Evolutionary conservation across 1,140 invertebrate species (phyloP), one percentile per base, ranked within the genome.

Genomic region (Drosophila ogumai): DNA sequence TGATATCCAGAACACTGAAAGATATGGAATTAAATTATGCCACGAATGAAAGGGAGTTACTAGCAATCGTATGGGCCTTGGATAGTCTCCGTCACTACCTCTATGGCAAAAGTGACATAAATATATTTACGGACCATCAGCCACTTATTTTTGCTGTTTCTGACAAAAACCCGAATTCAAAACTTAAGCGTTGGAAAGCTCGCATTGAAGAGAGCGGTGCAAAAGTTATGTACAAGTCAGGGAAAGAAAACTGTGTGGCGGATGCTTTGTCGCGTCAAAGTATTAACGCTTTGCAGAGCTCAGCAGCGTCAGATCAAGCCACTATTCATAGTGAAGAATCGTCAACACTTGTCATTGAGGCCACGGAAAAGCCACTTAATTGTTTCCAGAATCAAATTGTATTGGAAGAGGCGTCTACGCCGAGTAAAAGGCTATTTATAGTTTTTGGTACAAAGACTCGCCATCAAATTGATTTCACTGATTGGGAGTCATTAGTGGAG

Each of bases 171-270:
- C 44, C 9, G 10, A 44, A 68, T 32, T 63, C 28, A 28, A 61
- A 61, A 44, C 43, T 61, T 28, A 55, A 22, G 32, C 32, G 13
- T 55, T 55, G 52, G 55, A 43, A 57, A 19, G 55, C 55, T 38
- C 38, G 38, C 15, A 31, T 41, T 12, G 25, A 57, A 43, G 25
- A 57, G 2, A 43, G 55, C 10, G 10, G 22, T 22, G 55, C 25
- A 57, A 43, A 10, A 22, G 36, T 31, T 4, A 13, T 43, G 10
- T 57, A 43, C 3, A 47, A 22, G 4, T 43, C 81, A 10, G 93
- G 93, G 32, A 91, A 79, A 69, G 38, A 75, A 22, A 92, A 93
- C 73, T 59, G 55, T n/a, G 91, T 92, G 47, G 93, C 87, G 0
- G 93, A 73, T n/a, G 68, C 60, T 31, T 46, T 77, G 9, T 77